Percentiles rank a stretch among this genome's conserved stretches.
These are phyloP conservation scores for Sus scrofa DNA, from an alignment of 2,113 vertebrate genomes.

Conservation along the genomic window DNA sequence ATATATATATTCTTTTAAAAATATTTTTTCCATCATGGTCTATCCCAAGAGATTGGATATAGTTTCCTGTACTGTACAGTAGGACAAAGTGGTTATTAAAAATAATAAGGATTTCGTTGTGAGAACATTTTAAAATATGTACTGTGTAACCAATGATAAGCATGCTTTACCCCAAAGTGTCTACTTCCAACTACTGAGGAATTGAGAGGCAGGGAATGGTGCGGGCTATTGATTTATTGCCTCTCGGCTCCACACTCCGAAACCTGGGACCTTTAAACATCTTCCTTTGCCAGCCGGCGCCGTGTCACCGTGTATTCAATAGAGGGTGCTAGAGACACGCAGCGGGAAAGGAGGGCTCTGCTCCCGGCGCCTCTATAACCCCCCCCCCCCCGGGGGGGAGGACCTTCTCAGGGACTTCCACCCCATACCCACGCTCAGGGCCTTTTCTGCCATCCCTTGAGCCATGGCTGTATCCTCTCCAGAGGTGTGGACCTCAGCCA, in stretches of 20 bases:
- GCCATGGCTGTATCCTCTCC: neutral
- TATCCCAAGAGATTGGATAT: too few species aligned
- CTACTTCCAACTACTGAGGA: neutral
- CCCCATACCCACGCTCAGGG: neutral
- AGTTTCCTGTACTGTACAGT: too few species aligned
- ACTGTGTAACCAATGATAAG: neutral
- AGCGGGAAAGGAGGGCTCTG: neutral
- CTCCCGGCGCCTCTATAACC: neutral
- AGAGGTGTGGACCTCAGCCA: neutral
- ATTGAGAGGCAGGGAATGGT: neutral
- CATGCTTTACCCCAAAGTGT: neutral
- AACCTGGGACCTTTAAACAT: neutral
- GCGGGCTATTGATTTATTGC: neutral
- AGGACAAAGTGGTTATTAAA: conserved; percentile 34
- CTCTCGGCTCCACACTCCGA: neutral
- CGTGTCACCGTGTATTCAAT: neutral
- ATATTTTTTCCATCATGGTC: too few species aligned
- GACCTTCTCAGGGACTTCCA: neutral
- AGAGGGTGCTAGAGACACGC: conserved; percentile 57
- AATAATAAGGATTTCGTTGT: neutral
- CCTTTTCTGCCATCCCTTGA: neutral
- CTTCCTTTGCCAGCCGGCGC: neutral
- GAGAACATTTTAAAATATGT: neutral
- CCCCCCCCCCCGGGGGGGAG: neutral
- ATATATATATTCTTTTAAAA: too few species aligned